Evolutionary conservation across 1,140 invertebrate genomes (phyloP).

Genomic region (Acromyrmex charruanus): DNA sequence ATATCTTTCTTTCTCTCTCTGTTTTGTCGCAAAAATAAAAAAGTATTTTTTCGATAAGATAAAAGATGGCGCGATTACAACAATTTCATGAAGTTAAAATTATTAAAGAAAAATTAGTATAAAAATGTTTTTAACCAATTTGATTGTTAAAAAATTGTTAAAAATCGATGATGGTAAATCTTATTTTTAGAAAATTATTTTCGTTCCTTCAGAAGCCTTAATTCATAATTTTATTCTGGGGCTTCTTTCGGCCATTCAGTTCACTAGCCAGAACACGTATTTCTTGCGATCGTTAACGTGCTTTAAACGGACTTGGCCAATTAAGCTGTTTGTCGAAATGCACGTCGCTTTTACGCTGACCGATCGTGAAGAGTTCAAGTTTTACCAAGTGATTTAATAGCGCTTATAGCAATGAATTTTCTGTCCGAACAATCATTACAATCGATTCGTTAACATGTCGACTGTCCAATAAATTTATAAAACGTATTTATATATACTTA

Average conservation of each 20-base stretch:
- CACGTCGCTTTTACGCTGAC: slow-evolving; percentile 3
- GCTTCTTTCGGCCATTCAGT: background rate
- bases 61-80: background rate
- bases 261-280: background rate
- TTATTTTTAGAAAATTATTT: background rate
- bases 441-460: slow-evolving; percentile 4
- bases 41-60: background rate
- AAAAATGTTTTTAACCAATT: background rate
- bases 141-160: background rate
- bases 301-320: background rate
- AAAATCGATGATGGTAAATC: background rate
- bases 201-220: background rate
- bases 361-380: slow-evolving; percentile 21
- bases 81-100: slow-evolving; percentile 1
- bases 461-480: background rate
- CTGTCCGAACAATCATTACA: background rate
- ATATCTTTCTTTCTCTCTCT: background rate
- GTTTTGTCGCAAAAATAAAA: background rate
- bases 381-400: background rate
- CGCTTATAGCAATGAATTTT: background rate
- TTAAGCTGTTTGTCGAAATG: slow-evolving; percentile 39
- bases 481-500: background rate
- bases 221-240: background rate
- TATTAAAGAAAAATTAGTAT: background rate
- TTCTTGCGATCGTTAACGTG: slow-evolving; percentile 6